A percentile compares a stretch with the other conserved stretches of the same genome.
Evolutionary conservation across 1,140 invertebrate genomes (phyloP).

Genomic region (Meteorus sp.): DNA sequence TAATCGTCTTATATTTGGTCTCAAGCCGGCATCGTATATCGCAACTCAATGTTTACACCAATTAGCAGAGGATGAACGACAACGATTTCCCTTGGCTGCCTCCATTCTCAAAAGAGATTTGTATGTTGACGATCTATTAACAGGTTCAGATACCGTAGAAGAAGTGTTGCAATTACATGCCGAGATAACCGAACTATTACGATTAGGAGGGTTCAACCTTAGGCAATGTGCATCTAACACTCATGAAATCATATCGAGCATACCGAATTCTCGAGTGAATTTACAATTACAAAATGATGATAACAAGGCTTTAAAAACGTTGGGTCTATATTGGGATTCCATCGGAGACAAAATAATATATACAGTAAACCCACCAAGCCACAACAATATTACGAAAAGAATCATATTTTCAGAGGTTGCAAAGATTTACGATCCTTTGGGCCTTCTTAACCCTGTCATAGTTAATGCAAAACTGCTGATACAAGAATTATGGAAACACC

Average conservation of each 20-base stretch:
- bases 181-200: constrained; percentile 37
- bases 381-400: constrained; percentile 14
- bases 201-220: constrained; percentile 33
- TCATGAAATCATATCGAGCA: constrained; percentile 28
- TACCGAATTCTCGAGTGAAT: constrained; percentile 26
- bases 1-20: constrained; percentile 48
- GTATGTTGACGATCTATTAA: constrained; percentile 42
- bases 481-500: constrained; percentile 10
- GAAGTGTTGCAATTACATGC: constrained; percentile 30
- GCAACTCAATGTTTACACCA: constrained; percentile 16
- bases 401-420: constrained; percentile 36
- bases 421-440: constrained; percentile 42
- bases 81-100: constrained; percentile 18
- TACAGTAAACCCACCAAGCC: constrained; percentile 31
- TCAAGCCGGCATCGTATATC: constrained; percentile 27
- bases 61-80: constrained; percentile 10
- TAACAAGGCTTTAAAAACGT: constrained; percentile 32
- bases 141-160: constrained; percentile 26
- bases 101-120: constrained; percentile 26
- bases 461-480: constrained; percentile 36
- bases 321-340: constrained; percentile 42
- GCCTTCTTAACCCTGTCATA: constrained; percentile 41
- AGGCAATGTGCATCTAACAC: constrained; percentile 44
- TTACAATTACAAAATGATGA: constrained; percentile 7
- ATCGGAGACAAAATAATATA: constrained; percentile 27